Evolutionary conservation across 2,113 vertebrate genomes (phyloP).

Genomic region (Brienomyrus longianalis): DNA sequence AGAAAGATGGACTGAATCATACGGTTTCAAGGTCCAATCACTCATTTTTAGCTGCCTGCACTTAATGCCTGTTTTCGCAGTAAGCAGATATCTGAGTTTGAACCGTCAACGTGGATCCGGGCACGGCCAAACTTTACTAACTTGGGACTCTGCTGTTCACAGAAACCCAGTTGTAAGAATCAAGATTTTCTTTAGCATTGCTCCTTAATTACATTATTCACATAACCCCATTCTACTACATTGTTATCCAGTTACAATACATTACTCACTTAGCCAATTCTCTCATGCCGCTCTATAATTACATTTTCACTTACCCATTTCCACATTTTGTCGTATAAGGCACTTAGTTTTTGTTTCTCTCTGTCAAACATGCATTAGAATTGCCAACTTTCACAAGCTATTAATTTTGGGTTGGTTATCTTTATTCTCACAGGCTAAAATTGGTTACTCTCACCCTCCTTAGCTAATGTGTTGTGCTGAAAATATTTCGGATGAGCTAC

Average conservation of each 20-base stretch:
- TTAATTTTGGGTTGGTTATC: background rate
- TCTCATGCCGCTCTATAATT: background rate
- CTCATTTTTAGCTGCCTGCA: constrained; percentile 6
- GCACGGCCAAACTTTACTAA: constrained; percentile 2
- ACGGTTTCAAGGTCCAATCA: constrained; percentile 11
- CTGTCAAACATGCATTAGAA: background rate
- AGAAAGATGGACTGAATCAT: constrained; percentile 15
- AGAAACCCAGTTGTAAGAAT: background rate
- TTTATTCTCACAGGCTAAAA: background rate
- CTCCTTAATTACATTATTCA: background rate
- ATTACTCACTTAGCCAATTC: constrained; percentile 1
- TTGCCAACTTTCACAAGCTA: constrained; percentile 5
- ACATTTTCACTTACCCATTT: constrained; percentile 2
- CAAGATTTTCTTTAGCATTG: background rate
- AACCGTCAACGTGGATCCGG: background rate
- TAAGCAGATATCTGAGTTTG: constrained; percentile 10
- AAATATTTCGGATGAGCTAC: background rate
- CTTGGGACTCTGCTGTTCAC: background rate
- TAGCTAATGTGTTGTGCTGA: background rate
- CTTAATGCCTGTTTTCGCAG: constrained; percentile 14
- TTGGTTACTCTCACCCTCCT: background rate
- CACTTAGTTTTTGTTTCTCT: constrained; percentile 8
- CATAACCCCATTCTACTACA: background rate
- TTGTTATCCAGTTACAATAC: constrained; percentile 15
- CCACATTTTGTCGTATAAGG: background rate